Evolutionary conservation across 2,797 vertebrate species (phyloP).

Genomic region (Lacerta agilis): DNA sequence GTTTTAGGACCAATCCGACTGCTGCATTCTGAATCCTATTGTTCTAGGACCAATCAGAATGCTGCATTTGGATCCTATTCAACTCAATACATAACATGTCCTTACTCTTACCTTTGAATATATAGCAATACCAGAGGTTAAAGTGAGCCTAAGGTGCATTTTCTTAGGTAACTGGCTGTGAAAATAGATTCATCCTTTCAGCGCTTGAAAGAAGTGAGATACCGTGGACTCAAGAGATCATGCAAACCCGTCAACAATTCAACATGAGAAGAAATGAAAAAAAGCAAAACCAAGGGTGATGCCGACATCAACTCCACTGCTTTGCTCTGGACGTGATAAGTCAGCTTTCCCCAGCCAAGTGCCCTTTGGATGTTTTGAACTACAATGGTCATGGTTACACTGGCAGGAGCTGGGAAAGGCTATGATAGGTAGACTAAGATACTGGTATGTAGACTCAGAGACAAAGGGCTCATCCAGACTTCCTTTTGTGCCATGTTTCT

Average conservation of each 20-base stretch:
- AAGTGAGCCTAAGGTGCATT: background rate
- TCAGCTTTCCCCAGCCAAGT: too few species aligned
- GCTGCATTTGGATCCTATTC: too few species aligned
- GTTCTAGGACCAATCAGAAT: too few species aligned
- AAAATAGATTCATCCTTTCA: background rate
- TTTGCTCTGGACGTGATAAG: background rate
- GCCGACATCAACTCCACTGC: background rate
- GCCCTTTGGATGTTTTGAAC: too few species aligned
- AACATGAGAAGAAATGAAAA: background rate
- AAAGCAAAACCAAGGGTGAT: background rate
- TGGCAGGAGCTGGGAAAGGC: too few species aligned
- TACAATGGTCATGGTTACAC: too few species aligned
- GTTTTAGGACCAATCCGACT: too few species aligned
- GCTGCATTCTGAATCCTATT: too few species aligned
- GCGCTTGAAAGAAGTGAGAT: background rate
- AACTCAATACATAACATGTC: too few species aligned
- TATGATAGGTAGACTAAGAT: background rate
- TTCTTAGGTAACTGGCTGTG: background rate
- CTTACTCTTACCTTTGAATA: background rate
- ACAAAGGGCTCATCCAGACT: too few species aligned
- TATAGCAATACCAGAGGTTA: background rate
- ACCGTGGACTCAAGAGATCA: background rate
- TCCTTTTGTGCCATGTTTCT: too few species aligned
- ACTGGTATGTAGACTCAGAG: too few species aligned
- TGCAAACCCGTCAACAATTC: background rate